phyloP scores from a whole-genome alignment of 2,113 vertebrate genomes.

The Gopherus evgoodei region DNA sequence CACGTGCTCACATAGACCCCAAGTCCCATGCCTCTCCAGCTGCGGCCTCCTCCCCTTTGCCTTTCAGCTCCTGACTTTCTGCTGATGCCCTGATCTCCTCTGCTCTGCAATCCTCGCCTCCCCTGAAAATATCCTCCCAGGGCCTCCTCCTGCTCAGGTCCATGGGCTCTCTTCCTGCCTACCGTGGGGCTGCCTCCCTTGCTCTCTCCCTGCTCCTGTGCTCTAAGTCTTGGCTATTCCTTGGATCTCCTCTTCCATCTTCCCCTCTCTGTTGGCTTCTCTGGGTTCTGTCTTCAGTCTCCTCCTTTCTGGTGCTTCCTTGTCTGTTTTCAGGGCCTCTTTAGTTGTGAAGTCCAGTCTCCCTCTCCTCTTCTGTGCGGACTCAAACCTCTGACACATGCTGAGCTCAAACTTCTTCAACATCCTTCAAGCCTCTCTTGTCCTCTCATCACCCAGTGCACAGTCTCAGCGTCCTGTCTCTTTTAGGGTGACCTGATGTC shows the following conservation, averaged over 20 bases:
- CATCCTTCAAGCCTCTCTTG: background rate
- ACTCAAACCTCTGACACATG: background rate
- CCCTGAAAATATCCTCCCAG: background rate
- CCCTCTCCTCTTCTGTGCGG: background rate
- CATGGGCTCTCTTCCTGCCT: background rate
- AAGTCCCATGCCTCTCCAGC: background rate
- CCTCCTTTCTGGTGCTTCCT: background rate
- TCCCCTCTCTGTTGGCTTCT: background rate
- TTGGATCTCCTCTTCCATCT: background rate
- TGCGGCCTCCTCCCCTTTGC: background rate
- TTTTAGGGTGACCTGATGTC: too few relatives aligned
- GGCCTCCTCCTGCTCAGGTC: background rate
- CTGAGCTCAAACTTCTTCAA: background rate
- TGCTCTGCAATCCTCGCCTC: background rate
- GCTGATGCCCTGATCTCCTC: background rate
- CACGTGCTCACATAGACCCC: background rate
- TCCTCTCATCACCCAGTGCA: background rate
- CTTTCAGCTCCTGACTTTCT: background rate
- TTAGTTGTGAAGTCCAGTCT: background rate
- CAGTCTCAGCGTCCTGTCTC: background rate
- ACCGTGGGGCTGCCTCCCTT: too few relatives aligned
- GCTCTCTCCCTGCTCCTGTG: background rate
- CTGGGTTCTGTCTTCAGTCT: background rate
- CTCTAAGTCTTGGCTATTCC: background rate
- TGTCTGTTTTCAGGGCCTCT: background rate